Evolutionary conservation across 2,888 invertebrate species (phyloP), one percentile per base, ranked within the genome.

Genomic region (Mechanitis mazaeus): DNA sequence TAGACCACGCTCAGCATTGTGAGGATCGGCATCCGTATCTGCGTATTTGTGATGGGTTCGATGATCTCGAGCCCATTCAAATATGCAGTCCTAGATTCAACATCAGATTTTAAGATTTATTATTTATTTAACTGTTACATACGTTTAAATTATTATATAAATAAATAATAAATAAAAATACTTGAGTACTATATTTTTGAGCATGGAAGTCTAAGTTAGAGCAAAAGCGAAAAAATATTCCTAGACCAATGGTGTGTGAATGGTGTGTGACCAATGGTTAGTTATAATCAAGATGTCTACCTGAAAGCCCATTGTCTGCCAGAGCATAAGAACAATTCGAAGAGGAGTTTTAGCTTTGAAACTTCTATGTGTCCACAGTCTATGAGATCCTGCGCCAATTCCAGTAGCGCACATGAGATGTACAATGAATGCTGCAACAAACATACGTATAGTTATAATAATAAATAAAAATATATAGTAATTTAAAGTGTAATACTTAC

Each of bases 321-420:
- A 93, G 63, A 96, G 75, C 90, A 95, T 94, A 6, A 99, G 91
- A 31, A 98, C 81, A n/a, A 95, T 80, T 59, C 97, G 92, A 64
- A 98, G 85, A 0, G 97, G 98, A 75, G 94, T 91, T 74, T 92
- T 95, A 0, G 98, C 98, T 86, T 98, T 98, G 86, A 96, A 99
- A 45, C 97, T 87, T 73, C 95, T 92, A 85, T 99, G 99, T 0
- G 97, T 94, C 97, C 98, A 99, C 5, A 98, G 91, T 68, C 99
- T 92, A 81, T 99, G 99, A 1, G 97, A 97, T 12, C 98, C 98
- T 3, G 96, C 98, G 6, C 98, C 98, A 33, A 98, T 94, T 0
- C 98, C 98, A 64, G 96, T 84, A 1, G 94, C 97, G 58, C 94
- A 93, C 73, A 92, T 83, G 42, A 94, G 82, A 78, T 95, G 95